Evolutionary conservation across 2,113 vertebrate species (phyloP).

Genomic region (Benitochromis conjunctus): DNA sequence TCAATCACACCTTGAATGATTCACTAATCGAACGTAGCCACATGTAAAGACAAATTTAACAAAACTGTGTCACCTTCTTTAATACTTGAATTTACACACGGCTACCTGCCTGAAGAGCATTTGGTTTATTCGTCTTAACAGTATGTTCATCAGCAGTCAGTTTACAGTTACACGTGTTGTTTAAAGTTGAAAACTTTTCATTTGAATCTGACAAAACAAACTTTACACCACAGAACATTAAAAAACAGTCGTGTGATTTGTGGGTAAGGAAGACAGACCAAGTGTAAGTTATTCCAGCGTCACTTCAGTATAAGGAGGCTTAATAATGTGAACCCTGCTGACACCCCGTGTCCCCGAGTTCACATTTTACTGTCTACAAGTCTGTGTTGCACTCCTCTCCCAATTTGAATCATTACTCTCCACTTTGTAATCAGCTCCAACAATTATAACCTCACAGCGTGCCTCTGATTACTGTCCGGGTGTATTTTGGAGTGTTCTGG

Average conservation of each 20-base stretch:
- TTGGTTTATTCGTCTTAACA: not conserved
- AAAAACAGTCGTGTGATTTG: not conserved
- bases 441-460: conserved; percentile 66
- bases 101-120: not conserved
- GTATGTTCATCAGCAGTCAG: not conserved
- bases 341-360: conserved; percentile 19
- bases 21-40: not conserved
- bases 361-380: conserved; percentile 34
- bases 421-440: conserved; percentile 74
- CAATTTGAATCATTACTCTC: conserved; percentile 62
- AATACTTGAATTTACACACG: not conserved
- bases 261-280: not conserved
- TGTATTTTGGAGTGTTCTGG: conserved; percentile 69
- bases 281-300: not conserved
- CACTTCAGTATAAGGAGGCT: not conserved
- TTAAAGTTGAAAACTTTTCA: not conserved
- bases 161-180: not conserved
- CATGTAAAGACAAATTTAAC: not conserved
- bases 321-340: not conserved
- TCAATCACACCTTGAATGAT: not conserved
- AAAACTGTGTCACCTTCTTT: not conserved
- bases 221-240: not conserved
- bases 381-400: conserved; percentile 46
- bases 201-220: not conserved
- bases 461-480: conserved; percentile 67